Evolutionary conservation across 2,888 invertebrate genomes (phyloP), one percentile per base, ranked within the genome.

Genomic region (Caradrina kadenii): DNA sequence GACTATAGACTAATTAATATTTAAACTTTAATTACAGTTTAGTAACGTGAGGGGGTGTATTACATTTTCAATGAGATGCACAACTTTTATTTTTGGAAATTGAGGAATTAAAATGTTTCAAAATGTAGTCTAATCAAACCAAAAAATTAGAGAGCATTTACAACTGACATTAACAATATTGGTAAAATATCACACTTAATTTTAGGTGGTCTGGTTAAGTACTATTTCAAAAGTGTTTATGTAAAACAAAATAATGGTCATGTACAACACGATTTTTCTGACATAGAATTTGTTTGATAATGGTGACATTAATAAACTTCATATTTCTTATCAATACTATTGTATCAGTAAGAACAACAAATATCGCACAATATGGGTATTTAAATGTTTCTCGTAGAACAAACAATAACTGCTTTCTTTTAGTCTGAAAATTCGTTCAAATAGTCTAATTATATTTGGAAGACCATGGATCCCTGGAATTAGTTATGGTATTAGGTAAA

Each of bases 151-250:
- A 94, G 95, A 95, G 94, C 95, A 89, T 89, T 83, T 87, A 88
- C 88, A 89, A 88, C 81, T 81, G 88, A 84, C 83, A 80, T 80
- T 85, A 82, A 91, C 71, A 84, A 82, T 82, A 84, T 79, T 79
- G 81, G 90, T 88, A 92, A 93, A 93, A 94, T 94, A 94, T 95
- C 94, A 94, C 94, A 94, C 92, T 91, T 83, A 88, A 88, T 88
- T 90, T 89, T 91, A 91, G 94, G 92, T 94, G 93, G 94, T 93
- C 91, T 91, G 90, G 88, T 93, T 93, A 93, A 94, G 94, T 94
- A 94, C 94, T 91, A 90, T 88, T 88, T 87, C 86, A 87, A 88
- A 89, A 88, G 80, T 82, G 80, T 78, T n/a, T 85, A 84, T 89
- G 90, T 88, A 87, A 89, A 90, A 87, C 88, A 87, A 90, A 89